These are phyloP conservation scores for Stichopus horrens DNA, from an alignment of 53 echinoderm and acorn worm genomes.

Conservation along the genomic window DNA sequence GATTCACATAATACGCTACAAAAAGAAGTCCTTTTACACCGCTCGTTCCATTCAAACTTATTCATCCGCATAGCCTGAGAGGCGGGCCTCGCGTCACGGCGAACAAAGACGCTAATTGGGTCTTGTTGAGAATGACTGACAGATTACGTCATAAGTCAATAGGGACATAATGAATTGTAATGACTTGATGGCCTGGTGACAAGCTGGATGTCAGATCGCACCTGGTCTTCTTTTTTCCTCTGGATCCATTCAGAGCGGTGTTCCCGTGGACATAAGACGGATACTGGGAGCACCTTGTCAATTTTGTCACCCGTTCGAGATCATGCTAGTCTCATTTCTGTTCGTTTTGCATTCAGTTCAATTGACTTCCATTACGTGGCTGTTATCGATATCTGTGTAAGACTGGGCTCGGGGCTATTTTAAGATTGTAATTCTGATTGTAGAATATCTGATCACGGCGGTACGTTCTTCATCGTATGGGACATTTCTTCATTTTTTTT, in stretches of 20 bases:
- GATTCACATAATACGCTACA: constrained; percentile 10
- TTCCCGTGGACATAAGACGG: constrained; percentile 6
- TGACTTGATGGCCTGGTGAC: constrained; percentile 78
- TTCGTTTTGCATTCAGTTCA: too few relatives aligned
- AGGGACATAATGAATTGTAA: constrained; percentile 70
- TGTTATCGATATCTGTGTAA: constrained; percentile 47
- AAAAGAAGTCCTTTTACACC: not conserved
- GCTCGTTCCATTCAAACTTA: constrained; percentile 27
- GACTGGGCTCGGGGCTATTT: not conserved
- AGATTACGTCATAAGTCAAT: constrained; percentile 82
- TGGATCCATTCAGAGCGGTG: constrained; percentile 40
- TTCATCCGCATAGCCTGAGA: constrained; percentile 43
- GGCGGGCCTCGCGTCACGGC: constrained; percentile 45
- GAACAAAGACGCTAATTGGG: constrained; percentile 82
- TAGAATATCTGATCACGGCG: constrained; percentile 5
- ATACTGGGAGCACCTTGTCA: constrained; percentile 11
- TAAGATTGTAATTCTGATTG: constrained; percentile 8
- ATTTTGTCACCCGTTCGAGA: constrained; percentile 18
- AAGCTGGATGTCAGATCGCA: constrained; percentile 51
- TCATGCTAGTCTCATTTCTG: constrained; percentile 40
- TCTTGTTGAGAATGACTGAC: constrained; percentile 86
- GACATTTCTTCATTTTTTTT: not conserved
- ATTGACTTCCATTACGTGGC: not conserved
- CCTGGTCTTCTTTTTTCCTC: not conserved
- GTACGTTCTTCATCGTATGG: not conserved